A percentile compares a stretch with the other conserved stretches of the same genome.
phyloP scores from a whole-genome alignment of 2,888 invertebrate genomes.

The Melikaiella ostensackeni region DNA sequence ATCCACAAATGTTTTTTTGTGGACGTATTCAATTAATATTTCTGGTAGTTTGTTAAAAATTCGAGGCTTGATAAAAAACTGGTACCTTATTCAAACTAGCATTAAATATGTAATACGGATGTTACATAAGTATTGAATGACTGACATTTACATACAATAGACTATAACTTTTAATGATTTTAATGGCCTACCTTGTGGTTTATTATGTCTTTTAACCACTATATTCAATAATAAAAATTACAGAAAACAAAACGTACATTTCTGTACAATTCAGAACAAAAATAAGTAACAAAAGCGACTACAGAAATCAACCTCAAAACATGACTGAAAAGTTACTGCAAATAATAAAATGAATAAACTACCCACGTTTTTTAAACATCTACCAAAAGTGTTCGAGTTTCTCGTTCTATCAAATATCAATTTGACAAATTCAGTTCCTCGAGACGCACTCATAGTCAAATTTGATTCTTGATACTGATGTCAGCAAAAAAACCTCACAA shows the following conservation, averaged over 20 bases:
- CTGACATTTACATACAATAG: neutral
- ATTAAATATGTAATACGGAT: neutral
- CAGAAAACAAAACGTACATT: too few relatives aligned
- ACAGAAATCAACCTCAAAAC: neutral
- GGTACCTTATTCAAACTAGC: neutral
- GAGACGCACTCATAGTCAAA: constrained; percentile 6
- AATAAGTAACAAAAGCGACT: too few relatives aligned
- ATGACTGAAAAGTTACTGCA: neutral
- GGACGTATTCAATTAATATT: too few relatives aligned
- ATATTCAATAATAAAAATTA: too few relatives aligned
- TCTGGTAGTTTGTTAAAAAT: too few relatives aligned
- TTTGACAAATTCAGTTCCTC: constrained; percentile 68
- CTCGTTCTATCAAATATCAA: constrained; percentile 69
- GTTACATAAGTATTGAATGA: neutral
- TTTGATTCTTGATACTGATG: neutral
- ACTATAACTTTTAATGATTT: too few relatives aligned
- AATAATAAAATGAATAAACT: constrained; percentile 49
- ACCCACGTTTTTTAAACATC: constrained; percentile 77
- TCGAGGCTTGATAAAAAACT: too few relatives aligned
- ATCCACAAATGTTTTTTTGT: too few relatives aligned
- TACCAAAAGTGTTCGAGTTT: constrained; percentile 76
- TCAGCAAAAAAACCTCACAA: neutral
- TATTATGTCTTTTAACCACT: too few relatives aligned
- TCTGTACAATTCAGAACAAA: too few relatives aligned
- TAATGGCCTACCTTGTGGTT: too few relatives aligned